A percentile compares a stretch with the other conserved stretches of the same genome.
These are phyloP conservation scores for Paedocypris micromegethes DNA, from an alignment of 2,797 vertebrate species.

Conservation along the genomic window DNA sequence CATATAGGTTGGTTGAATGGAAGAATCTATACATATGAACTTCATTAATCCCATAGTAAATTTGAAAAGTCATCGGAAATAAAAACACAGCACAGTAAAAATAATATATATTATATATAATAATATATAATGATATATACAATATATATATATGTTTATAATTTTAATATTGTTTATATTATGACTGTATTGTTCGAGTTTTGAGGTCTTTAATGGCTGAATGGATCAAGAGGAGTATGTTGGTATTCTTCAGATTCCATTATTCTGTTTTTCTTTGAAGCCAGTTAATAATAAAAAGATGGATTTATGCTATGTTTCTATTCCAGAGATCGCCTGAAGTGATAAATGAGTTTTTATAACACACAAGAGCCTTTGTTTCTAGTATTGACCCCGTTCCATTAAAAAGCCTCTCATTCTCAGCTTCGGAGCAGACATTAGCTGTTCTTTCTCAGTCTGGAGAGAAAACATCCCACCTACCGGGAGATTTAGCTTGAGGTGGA, in stretches of 20 bases:
- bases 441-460: slow-evolving; percentile 42
- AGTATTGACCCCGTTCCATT: slow-evolving; percentile 32
- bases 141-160: no score
- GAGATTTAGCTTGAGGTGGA: slow-evolving; percentile 23
- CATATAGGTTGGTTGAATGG: no score
- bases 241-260: neutral
- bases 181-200: no score
- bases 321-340: slow-evolving; percentile 15
- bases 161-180: no score
- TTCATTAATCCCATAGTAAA: no score
- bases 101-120: no score
- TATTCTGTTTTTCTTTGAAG: neutral
- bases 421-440: slow-evolving; percentile 35
- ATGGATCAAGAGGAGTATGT: no score
- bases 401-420: slow-evolving; percentile 19
- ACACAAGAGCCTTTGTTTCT: slow-evolving; percentile 43
- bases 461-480: slow-evolving; percentile 39
- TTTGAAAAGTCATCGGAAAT: no score
- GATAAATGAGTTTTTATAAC: slow-evolving; percentile 29
- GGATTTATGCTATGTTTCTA: slow-evolving; percentile 2
- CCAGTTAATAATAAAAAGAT: slow-evolving; percentile 3
- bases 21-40: no score
- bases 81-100: no score
- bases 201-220: no score
- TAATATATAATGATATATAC: no score